Conservation (phyloP, 2,797 vertebrate genomes). For the Gymnopithys bicolor region DNA sequence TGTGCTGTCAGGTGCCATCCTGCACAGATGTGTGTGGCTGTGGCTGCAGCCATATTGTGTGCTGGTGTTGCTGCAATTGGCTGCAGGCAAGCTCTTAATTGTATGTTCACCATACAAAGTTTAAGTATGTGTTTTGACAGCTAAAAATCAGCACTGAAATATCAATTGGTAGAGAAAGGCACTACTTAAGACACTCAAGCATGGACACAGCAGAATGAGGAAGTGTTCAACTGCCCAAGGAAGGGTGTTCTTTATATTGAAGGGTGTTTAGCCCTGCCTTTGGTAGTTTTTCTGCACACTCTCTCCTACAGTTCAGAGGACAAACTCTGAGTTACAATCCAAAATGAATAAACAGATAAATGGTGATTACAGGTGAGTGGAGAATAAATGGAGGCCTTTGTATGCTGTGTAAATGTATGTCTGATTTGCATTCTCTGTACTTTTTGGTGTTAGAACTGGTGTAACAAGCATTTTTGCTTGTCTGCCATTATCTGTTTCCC, state of each 20-base stretch:
- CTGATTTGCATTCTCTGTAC: background rate
- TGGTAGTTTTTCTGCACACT: background rate
- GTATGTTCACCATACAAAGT: background rate
- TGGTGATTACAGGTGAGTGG: background rate
- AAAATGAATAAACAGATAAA: background rate
- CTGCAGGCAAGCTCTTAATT: background rate
- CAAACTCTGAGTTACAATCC: background rate
- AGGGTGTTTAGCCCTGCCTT: background rate
- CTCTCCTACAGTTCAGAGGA: background rate
- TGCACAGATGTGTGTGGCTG: background rate
- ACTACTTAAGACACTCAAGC: background rate
- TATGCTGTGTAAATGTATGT: background rate
- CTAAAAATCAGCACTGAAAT: background rate
- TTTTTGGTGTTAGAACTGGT: background rate
- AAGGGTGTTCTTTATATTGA: background rate
- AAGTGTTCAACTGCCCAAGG: background rate
- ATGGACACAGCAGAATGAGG: background rate
- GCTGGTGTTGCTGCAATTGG: background rate
- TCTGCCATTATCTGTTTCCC: background rate
- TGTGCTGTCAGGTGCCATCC: background rate
- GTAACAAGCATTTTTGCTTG: background rate
- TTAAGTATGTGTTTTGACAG: background rate
- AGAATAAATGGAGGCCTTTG: background rate
- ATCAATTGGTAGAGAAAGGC: background rate
- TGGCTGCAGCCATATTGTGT: fast-evolving